Evolutionary conservation across 1,140 invertebrate species (phyloP).

Genomic region (Drosophila mayri): DNA sequence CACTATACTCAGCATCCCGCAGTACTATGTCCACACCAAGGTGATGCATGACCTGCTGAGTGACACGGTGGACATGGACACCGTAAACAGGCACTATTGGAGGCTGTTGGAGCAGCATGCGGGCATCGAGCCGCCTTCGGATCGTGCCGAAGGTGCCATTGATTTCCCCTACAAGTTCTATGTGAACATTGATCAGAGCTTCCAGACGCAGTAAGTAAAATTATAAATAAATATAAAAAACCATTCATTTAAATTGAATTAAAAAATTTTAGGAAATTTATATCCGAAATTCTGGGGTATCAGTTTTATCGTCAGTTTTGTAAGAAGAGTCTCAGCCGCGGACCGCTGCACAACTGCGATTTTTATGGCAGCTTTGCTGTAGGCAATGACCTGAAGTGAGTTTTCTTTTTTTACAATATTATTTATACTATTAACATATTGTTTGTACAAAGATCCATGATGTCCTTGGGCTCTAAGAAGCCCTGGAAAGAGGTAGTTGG

Average conservation of each 20-base stretch:
- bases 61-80: slow-evolving; percentile 76
- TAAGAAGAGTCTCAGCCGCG: slow-evolving; percentile 86
- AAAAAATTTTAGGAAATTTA: slow-evolving; percentile 63
- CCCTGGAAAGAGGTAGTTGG: slow-evolving; percentile 87
- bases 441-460: slow-evolving; percentile 82
- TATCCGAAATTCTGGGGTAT: slow-evolving; percentile 79
- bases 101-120: slow-evolving; percentile 86
- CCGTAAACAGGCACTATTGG: slow-evolving; percentile 88
- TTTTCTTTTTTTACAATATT: background rate
- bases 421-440: background rate
- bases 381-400: slow-evolving; percentile 83
- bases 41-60: slow-evolving; percentile 76
- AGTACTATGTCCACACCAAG: slow-evolving; percentile 79
- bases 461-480: slow-evolving; percentile 86
- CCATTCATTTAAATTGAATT: too few relatives aligned
- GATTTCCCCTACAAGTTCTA: slow-evolving; percentile 86
- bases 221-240: too few relatives aligned
- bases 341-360: slow-evolving; percentile 87
- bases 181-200: slow-evolving; percentile 74
- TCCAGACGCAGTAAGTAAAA: slow-evolving; percentile 69
- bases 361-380: slow-evolving; percentile 86
- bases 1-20: slow-evolving; percentile 73
- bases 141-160: slow-evolving; percentile 86
- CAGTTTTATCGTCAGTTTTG: slow-evolving; percentile 88
- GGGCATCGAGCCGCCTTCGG: slow-evolving; percentile 87